Evolutionary conservation across 2,888 invertebrate genomes (phyloP).

Genomic region (Chorisops tibialis): DNA sequence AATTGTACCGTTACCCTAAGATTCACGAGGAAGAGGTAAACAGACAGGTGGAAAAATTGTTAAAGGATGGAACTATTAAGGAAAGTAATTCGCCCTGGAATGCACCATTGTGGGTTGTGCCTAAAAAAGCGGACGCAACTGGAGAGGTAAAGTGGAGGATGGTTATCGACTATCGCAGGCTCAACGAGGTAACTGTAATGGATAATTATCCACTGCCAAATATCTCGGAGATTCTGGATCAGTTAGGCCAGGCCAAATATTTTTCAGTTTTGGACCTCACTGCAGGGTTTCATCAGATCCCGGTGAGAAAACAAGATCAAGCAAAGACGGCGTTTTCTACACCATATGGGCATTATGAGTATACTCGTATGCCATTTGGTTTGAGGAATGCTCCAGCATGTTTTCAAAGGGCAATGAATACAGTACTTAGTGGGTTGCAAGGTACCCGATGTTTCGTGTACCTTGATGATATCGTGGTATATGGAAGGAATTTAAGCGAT

Average conservation of each 20-base stretch:
- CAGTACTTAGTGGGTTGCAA: no score
- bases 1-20: slow-evolving; percentile 38
- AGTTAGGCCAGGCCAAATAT: no score
- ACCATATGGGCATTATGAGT: no score
- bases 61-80: slow-evolving; percentile 33
- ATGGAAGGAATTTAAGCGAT: no score
- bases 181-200: slow-evolving; percentile 31
- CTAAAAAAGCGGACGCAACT: slow-evolving; percentile 34
- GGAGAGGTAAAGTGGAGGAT: slow-evolving; percentile 34
- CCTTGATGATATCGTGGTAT: no score
- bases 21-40: slow-evolving; percentile 39
- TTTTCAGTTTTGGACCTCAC: no score
- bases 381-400: no score
- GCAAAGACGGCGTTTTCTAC: background rate
- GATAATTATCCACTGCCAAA: slow-evolving; percentile 33
- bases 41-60: slow-evolving; percentile 34
- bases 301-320: background rate
- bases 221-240: slow-evolving; percentile 37
- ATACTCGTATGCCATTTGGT: no score
- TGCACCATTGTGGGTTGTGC: slow-evolving; percentile 35
- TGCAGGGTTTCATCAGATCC: background rate
- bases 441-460: no score
- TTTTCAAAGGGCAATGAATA: no score
- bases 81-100: slow-evolving; percentile 33
- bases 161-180: slow-evolving; percentile 33